Percentiles rank a stretch among this genome's conserved stretches.
phyloP scores from a whole-genome alignment of 1,140 invertebrate species.

The Meloidogyne floridensis region DNA sequence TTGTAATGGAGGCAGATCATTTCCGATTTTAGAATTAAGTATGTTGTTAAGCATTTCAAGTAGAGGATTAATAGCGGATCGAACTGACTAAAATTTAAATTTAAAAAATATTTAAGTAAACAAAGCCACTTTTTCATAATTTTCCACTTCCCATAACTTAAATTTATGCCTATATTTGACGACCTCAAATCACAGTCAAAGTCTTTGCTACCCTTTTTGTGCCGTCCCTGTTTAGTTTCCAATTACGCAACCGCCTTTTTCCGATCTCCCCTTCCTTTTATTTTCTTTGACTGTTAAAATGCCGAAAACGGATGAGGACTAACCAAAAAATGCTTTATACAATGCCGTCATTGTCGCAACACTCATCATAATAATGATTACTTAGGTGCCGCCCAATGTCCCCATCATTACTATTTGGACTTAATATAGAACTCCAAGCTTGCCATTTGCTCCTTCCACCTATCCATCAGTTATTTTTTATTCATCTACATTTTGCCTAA shows the following conservation, averaged over 20 bases:
- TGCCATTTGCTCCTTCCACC: neutral
- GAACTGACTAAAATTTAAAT: conserved; percentile 10
- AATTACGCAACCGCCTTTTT: conserved; percentile 15
- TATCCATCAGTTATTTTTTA: no score
- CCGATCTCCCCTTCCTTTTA: neutral
- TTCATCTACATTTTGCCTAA: neutral
- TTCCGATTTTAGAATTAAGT: neutral
- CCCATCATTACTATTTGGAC: neutral
- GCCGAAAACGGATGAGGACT: neutral
- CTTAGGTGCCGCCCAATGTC: neutral
- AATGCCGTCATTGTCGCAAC: conserved; percentile 1
- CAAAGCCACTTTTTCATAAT: neutral
- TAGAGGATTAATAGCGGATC: neutral
- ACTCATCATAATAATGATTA: conserved; percentile 7
- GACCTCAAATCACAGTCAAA: conserved; percentile 7
- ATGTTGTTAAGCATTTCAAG: conserved; percentile 12
- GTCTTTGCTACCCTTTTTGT: neutral
- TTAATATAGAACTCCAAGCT: neutral
- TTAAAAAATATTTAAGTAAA: neutral
- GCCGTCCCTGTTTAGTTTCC: neutral
- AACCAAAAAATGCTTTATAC: neutral
- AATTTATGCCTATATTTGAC: conserved; percentile 1
- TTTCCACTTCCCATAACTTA: neutral
- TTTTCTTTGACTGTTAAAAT: conserved; percentile 13
- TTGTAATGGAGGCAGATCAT: neutral